Conservation (phyloP, 37 sponge, comb jelly and placozoan genomes). For the Sycon ciliatum region DNA sequence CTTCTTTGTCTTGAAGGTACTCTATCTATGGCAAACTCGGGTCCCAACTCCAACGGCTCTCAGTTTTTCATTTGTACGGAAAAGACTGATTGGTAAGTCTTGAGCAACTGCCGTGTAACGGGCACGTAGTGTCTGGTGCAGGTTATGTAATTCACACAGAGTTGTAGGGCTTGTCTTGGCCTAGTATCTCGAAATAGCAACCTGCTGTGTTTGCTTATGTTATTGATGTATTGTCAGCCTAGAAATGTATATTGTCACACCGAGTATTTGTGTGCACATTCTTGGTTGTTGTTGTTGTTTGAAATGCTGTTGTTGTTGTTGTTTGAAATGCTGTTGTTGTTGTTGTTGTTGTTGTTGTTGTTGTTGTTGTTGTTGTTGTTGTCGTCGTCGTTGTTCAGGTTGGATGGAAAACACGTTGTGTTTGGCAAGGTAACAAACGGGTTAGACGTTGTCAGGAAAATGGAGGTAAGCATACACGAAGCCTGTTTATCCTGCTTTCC, state of each 20-base stretch:
- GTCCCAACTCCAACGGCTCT: constrained; percentile 40
- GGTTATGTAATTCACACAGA: too few species aligned
- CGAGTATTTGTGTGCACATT: background rate
- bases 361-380: background rate
- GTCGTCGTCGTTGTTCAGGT: background rate
- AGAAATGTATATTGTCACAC: too few species aligned
- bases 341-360: background rate
- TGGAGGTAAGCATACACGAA: too few species aligned
- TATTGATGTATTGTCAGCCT: too few species aligned
- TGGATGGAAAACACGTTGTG: constrained; percentile 27
- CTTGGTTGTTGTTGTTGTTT: background rate
- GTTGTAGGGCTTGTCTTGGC: too few species aligned
- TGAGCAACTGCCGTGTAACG: too few species aligned
- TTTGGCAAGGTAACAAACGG: constrained; percentile 29
- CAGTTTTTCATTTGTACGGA: constrained; percentile 49
- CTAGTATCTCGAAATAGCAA: too few species aligned
- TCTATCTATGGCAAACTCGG: constrained; percentile 40
- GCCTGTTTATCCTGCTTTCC: too few species aligned
- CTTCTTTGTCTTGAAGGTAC: background rate
- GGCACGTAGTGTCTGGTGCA: too few species aligned
- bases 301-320: background rate
- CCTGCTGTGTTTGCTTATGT: too few species aligned
- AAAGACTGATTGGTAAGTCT: constrained; percentile 32
- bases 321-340: background rate
- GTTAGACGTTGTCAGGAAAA: constrained; percentile 66